A percentile compares a stretch with the other conserved stretches of the same genome.
These are phyloP conservation scores for Lasioglossum albipes DNA, from an alignment of 1,140 invertebrate genomes.

Conservation along the genomic window DNA sequence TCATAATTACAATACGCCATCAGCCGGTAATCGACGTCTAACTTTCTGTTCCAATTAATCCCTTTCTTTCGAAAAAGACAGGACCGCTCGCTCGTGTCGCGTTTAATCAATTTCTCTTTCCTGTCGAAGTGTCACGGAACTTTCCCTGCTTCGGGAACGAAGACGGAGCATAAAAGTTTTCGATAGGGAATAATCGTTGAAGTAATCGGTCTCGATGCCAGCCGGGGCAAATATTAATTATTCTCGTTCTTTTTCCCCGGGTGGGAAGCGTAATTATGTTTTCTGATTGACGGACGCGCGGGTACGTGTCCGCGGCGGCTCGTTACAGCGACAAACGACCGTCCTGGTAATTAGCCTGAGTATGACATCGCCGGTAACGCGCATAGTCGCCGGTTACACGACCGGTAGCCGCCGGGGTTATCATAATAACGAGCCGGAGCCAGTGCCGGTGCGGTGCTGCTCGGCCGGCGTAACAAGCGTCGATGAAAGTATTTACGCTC, in stretches of 20 bases:
- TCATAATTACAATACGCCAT: too few species aligned
- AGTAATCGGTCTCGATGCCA: not conserved
- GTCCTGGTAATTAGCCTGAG: conserved; percentile 10
- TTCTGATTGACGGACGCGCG: conserved; percentile 14
- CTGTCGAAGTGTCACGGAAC: too few species aligned
- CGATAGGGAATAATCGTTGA: too few species aligned
- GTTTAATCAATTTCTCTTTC: too few species aligned
- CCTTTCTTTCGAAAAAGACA: too few species aligned
- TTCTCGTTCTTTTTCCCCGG: not conserved
- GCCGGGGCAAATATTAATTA: not conserved
- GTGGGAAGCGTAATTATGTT: not conserved
- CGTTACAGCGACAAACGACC: conserved; percentile 28
- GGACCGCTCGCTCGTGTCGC: too few species aligned
- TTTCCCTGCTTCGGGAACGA: too few species aligned
- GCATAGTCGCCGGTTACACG: not conserved
- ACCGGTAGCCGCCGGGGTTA: conserved; percentile 2
- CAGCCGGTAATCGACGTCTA: too few species aligned
- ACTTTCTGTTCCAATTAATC: not conserved
- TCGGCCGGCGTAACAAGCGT: not conserved
- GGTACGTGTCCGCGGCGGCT: not conserved
- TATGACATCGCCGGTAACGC: conserved; percentile 6
- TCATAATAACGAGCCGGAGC: conserved; percentile 31
- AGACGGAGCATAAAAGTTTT: too few species aligned
- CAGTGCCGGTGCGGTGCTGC: too few species aligned
- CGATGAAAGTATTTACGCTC: conserved; percentile 34